Evolutionary conservation across 1,140 invertebrate genomes (phyloP), one percentile per base, ranked within the genome.

Genomic region (Hyles euphorbiae): DNA sequence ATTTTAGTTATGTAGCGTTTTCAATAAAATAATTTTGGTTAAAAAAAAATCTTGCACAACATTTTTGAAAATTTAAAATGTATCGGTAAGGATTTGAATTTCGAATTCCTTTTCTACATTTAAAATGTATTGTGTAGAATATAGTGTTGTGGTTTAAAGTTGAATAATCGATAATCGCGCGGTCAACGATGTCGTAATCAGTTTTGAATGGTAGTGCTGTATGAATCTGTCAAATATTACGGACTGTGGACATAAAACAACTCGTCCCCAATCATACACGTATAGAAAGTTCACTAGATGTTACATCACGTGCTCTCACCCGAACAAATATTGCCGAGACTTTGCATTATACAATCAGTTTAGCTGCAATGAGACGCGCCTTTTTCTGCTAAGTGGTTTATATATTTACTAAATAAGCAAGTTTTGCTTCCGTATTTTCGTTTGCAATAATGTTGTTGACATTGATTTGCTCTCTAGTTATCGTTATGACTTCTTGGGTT

Each of bases 341-440:
- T 53, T 44, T 48, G 22, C 50, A 58, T 58, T 58, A 58, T 58
- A 58, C 56, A 58, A 58, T 58, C 56, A 52, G 44, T 52, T 58
- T 58, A 12, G 49, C 56, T 10, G 50, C 34, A 34, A n/a, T 34
- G 5, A 22, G 50, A 34, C 33, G 10, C 22, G 50, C 50, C 50
- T 52, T 52, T 40, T 34, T 34, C 22, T 34, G 50, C 6, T 52
- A 52, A 52, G 34, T 34, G 34, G 50, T 34, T 34, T 52, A 10
- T 34, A 33, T 52, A 52, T 52, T 52, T 52, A 34, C 33, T 9
- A 52, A 52, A 34, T 34, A 34, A 52, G 10, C 34, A 33, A 52
- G 33, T 12, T 5, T 34, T 34, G 50, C 11, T 52, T 52, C 10
- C 50, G 50, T 9, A 52, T 22, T 8, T 34, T 5, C 46, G 4